Conservation (phyloP, 2,888 invertebrate species). For the Limnephilus auricula region DNA sequence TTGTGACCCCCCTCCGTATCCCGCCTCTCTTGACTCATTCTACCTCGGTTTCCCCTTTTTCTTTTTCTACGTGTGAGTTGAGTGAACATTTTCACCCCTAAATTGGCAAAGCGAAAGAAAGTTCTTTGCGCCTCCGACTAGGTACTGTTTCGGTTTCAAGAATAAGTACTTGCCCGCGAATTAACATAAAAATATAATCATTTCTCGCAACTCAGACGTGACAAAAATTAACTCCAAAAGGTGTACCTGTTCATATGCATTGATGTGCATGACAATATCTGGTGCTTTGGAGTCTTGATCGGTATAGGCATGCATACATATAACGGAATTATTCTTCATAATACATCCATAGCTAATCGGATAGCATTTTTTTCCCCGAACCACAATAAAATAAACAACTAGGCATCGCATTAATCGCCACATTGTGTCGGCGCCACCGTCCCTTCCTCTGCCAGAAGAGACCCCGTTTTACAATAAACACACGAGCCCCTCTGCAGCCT, state of each 20-base stretch:
- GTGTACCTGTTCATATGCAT: neutral
- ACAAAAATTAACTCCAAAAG: neutral
- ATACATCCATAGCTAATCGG: neutral
- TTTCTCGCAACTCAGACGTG: neutral
- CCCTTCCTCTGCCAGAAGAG: conserved; percentile 9
- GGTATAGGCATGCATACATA: neutral
- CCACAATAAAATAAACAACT: conserved; percentile 6
- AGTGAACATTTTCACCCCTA: conserved; percentile 51
- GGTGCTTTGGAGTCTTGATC: neutral
- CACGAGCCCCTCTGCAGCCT: conserved; percentile 39
- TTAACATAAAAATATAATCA: neutral
- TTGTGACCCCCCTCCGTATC: conserved; percentile 72
- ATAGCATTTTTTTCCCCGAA: neutral
- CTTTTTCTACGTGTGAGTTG: conserved; percentile 42
- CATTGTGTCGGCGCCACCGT: conserved; percentile 10
- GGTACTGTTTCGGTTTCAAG: conserved; percentile 16
- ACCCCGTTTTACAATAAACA: conserved; percentile 40
- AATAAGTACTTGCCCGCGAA: conserved; percentile 32
- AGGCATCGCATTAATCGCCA: conserved; percentile 8
- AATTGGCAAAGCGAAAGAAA: conserved; percentile 46
- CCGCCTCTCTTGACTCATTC: conserved; percentile 67
- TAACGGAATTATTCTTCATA: neutral
- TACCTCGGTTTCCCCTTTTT: conserved; percentile 43
- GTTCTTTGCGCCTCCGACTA: conserved; percentile 35
- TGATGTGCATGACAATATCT: neutral